These are phyloP conservation scores for Odobenus rosmarus DNA, from an alignment of 2,113 vertebrate species.

Conservation along the genomic window DNA sequence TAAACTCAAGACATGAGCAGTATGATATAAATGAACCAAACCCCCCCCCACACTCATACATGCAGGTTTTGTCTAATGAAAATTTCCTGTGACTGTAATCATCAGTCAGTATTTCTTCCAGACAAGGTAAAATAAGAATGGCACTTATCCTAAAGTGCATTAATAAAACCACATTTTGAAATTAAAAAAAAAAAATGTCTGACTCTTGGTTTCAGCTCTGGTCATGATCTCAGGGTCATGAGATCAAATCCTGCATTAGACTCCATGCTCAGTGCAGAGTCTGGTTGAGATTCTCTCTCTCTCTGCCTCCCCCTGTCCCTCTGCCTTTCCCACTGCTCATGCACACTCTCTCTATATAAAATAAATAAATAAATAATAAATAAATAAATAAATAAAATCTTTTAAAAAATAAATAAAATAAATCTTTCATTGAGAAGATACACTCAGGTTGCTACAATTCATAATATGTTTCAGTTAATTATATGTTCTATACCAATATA, in stretches of 20 bases:
- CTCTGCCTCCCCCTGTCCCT: not conserved
- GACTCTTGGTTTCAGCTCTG: not conserved
- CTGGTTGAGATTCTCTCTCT: not conserved
- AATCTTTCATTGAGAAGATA: not conserved
- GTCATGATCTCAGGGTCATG: not conserved
- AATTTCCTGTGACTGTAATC: constrained; percentile 60
- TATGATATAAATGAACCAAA: constrained; percentile 54
- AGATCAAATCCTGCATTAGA: not conserved
- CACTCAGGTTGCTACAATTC: not conserved
- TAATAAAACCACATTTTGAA: constrained; percentile 75
- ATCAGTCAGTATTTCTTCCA: constrained; percentile 64
- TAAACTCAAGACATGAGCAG: constrained; percentile 49
- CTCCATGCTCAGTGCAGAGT: not conserved
- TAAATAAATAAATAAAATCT: not conserved
- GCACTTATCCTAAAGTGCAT: constrained; percentile 65
- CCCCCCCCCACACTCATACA: not conserved
- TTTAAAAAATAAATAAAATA: not conserved
- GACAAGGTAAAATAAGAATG: constrained; percentile 56
- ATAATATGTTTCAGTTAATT: not conserved
- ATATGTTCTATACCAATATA: not conserved
- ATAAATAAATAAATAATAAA: too few relatives aligned
- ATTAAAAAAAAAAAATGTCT: not conserved
- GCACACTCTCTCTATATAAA: not conserved
- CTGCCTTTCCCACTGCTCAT: not conserved
- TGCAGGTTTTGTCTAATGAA: constrained; percentile 50